phyloP scores from a whole-genome alignment of 2,888 invertebrate species.

The Polymixis flavicincta region DNA sequence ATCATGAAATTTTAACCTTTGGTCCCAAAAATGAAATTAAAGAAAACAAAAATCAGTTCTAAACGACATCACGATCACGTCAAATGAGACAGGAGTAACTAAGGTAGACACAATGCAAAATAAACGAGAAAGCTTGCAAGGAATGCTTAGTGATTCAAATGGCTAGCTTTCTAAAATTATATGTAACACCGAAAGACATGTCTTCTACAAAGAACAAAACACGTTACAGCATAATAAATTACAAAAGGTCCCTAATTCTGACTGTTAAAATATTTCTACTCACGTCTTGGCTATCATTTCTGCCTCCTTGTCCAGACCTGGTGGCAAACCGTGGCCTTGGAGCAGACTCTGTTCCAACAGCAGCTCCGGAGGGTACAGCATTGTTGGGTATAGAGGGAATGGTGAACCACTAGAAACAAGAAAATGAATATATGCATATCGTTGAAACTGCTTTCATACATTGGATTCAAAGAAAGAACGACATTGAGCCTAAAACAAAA shows the following conservation, averaged over 20 bases:
- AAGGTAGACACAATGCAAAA: background rate
- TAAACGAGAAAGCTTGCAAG: background rate
- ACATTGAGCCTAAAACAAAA: background rate
- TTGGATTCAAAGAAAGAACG: background rate
- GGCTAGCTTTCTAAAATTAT: background rate
- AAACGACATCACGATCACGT: background rate
- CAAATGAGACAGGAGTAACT: background rate
- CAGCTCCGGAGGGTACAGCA: slow-evolving; percentile 89
- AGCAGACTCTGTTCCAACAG: slow-evolving; percentile 86
- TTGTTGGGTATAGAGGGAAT: slow-evolving; percentile 87
- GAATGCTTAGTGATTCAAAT: background rate
- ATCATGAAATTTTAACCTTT: too few relatives aligned
- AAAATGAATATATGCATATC: slow-evolving; percentile 9
- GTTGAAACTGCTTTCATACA: background rate
- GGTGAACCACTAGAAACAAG: slow-evolving; percentile 82
- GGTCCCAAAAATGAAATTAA: background rate
- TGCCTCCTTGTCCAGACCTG: slow-evolving; percentile 87
- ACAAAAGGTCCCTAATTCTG: background rate
- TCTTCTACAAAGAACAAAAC: background rate
- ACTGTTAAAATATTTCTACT: slow-evolving; percentile 66
- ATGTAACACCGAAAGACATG: background rate
- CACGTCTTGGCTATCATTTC: slow-evolving; percentile 88
- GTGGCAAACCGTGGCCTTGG: slow-evolving; percentile 90
- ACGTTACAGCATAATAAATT: background rate
- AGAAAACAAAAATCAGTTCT: too few relatives aligned